Base-by-base conservation (phyloP, 2,888 invertebrate species). In the Hirtodrosophila duncani region DNA sequence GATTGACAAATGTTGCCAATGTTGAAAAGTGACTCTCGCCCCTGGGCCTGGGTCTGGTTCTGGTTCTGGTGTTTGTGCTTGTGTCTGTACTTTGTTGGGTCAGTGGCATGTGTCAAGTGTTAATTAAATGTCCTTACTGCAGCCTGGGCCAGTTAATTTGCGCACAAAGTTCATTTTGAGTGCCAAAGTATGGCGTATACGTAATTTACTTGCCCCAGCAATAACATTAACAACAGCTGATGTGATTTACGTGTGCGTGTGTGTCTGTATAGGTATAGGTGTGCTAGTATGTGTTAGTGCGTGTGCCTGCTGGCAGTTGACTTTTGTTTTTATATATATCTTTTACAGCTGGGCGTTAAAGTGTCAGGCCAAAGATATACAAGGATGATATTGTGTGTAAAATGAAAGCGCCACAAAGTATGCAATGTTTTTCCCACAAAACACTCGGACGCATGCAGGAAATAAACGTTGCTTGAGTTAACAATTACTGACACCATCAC, bases 401-500 rank as follows among this genome's bases (percentile, higher is more conserved):
- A 74, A 72, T 72, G 59, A 70, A 61, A 59, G 67, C 51, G 46
- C 67, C 72, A 65, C 79, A 74, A 72, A 79, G 72, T 79, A 70
- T 70, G 79, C 71, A 60, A 70, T 50, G 55, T 30, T 52, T 58
- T 52, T 49, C n/a, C n/a, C n/a, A 36, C 50, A 43, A 11, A 37
- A 24, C 31, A 49, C 46, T 37, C 29, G 30, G 49, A 34, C 51
- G 46, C 48, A 29, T 38, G 33, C 60, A 72, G 78, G 78, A 79
- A 71, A 71, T 79, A 70, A 69, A 77, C 67, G 79, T 81, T 72
- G 72, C 68, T 79, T 72, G 63, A 80, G 77, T 71, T 81, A 81
- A 80, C 79, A 79, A 79, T 79, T 81, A 81, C 81, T 79, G 81
- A 79, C 79, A 81, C 81, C 81, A 81, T 79, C 79, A 81, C 79